Evolutionary conservation across 2,113 vertebrate species (phyloP).

Genomic region (Struthio camelus): DNA sequence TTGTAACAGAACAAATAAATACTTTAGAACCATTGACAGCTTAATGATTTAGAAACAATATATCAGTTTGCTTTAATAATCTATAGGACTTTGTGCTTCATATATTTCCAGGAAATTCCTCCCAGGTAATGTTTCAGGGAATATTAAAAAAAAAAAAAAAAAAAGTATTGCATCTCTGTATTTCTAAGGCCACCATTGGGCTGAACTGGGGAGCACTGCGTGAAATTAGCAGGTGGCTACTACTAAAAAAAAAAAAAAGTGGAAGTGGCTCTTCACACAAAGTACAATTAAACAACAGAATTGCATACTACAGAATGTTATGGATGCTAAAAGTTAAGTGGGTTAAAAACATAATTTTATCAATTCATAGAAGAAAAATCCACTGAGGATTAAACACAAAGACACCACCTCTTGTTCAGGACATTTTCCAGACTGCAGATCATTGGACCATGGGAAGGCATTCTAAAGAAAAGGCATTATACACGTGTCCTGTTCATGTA

Average conservation of each 20-base stretch:
- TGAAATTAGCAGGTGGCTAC: not conserved
- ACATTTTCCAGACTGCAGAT: not conserved
- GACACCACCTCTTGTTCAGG: not conserved
- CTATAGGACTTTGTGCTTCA: not conserved
- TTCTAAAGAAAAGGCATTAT: not conserved
- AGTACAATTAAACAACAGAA: not conserved
- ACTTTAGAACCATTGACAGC: not conserved
- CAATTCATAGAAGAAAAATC: not conserved
- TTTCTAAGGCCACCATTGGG: not conserved
- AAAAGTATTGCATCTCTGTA: not conserved
- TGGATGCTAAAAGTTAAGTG: not conserved
- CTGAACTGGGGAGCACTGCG: not conserved
- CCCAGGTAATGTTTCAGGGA: not conserved
- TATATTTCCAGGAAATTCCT: not conserved
- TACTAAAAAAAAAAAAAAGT: not conserved
- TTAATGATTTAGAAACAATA: not conserved
- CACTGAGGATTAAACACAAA: not conserved
- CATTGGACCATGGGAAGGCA: not conserved
- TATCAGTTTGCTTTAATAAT: not conserved
- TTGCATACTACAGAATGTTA: not conserved
- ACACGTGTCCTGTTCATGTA: not conserved
- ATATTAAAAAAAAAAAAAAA: not conserved
- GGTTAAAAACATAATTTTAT: not conserved
- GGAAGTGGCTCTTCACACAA: not conserved
- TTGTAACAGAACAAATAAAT: not conserved